Conservation (phyloP, 2,113 vertebrate species). For the Arizona elegans region DNA sequence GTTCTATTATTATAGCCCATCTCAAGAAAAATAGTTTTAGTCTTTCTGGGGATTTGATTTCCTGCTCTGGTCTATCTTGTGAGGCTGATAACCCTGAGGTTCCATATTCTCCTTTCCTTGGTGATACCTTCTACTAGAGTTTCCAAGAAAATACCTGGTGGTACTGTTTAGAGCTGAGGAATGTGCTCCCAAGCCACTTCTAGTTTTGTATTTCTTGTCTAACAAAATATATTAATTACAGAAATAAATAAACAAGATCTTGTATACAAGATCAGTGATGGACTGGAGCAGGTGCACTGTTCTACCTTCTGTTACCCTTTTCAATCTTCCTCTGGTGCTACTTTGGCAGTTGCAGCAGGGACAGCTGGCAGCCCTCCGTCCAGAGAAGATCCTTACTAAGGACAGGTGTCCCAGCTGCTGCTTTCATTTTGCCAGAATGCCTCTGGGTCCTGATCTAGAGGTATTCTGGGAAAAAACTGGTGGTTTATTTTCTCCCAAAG, state of each 20-base stretch:
- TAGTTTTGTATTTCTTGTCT: not conserved
- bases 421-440: not conserved
- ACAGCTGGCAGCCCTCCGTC: not conserved
- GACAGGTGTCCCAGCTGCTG: not conserved
- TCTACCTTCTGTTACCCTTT: not conserved
- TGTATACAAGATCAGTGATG: not conserved
- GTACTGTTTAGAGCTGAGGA: not conserved
- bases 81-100: not conserved
- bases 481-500: not conserved
- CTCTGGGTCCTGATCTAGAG: not conserved
- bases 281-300: not conserved
- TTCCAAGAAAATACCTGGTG: not conserved
- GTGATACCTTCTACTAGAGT: not conserved
- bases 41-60: not conserved
- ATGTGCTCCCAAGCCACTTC: not conserved
- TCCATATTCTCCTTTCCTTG: not conserved
- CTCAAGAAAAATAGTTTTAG: not conserved
- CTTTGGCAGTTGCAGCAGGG: not conserved
- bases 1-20: not conserved
- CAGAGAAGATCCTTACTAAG: not conserved
- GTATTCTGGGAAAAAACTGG: not conserved
- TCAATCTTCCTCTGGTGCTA: not conserved
- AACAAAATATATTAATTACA: not conserved
- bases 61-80: not conserved
- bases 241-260: not conserved